These are phyloP conservation scores for Lampropteryx suffumata DNA, from an alignment of 2,888 invertebrate genomes.

Conservation along the genomic window DNA sequence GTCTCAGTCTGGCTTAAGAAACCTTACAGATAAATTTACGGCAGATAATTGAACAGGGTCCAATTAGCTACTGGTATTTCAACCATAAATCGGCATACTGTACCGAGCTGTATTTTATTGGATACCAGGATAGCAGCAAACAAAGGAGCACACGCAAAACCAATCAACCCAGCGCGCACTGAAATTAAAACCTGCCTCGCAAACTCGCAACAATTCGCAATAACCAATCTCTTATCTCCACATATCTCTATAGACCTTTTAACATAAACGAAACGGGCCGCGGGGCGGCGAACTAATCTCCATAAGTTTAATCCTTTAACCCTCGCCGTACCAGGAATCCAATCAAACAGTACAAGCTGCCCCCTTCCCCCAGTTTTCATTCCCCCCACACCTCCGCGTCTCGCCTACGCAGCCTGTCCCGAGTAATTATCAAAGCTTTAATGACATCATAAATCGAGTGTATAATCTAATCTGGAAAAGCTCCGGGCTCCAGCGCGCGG, in stretches of 20 bases:
- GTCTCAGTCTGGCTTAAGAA: constrained; percentile 13
- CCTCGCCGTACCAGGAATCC: constrained; percentile 81
- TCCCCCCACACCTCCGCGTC: constrained; percentile 50
- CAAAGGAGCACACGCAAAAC: constrained; percentile 46
- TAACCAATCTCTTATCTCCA: constrained; percentile 81
- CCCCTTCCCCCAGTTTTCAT: constrained; percentile 49
- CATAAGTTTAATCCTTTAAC: constrained; percentile 83
- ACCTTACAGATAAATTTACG: constrained; percentile 6
- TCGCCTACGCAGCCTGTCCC: constrained; percentile 83
- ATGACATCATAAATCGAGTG: constrained; percentile 84
- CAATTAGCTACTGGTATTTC: constrained; percentile 26
- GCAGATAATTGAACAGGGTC: constrained; percentile 11
- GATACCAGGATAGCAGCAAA: constrained; percentile 24
- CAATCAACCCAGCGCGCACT: constrained; percentile 55
- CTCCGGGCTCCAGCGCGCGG: constrained; percentile 81
- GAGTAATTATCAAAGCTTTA: constrained; percentile 84
- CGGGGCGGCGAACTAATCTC: constrained; percentile 82
- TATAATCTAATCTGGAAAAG: constrained; percentile 84
- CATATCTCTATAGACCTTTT: constrained; percentile 80
- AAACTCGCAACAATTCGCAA: constrained; percentile 77
- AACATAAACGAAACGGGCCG: constrained; percentile 79
- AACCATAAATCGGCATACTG: constrained; percentile 10
- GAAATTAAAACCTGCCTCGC: constrained; percentile 70
- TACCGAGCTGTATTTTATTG: constrained; percentile 17
- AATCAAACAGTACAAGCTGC: constrained; percentile 81